Base-by-base conservation (phyloP, 2,113 vertebrate genomes). In the Phasianus colchicus region DNA sequence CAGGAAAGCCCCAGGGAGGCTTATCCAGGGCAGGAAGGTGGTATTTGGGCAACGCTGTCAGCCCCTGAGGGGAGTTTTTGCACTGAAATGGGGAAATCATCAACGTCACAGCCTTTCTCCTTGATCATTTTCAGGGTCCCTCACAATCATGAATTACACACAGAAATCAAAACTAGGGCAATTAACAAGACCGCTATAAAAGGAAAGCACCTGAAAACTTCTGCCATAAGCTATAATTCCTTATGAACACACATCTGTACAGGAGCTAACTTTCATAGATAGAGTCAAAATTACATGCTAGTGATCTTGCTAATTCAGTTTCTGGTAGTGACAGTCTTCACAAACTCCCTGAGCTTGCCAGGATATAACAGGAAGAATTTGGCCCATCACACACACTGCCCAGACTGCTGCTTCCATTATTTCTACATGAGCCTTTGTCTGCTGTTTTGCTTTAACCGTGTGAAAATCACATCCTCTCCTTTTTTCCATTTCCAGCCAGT, bases 361-460 rank as follows among this genome's bases (percentile, higher is more conserved):
- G 47, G 47, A 40, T 93, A 58, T 91, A 90, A 84, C 38, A 50
- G 48, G 36, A 82, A 96, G 77, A 92, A 91, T 95, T 25, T 86
- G 86, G 47, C 40, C 86, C 86, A 88, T 25, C 42, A 25, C 54
- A 36, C 2, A 42, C 20, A 43, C 66, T 72, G 86, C 36, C 55
- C 88, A 86, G 42, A 70, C 20, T 74, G 72, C 57, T 73, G 43
- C 45, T 93, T 71, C 73, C 42, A 72, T 86, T 93, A 67, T 91
- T 96, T 93, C 90, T 34, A 65, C 50, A 83, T 0, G 0, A 91
- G 74, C 67, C 74, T 95, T 94, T 54, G 52, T 69, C 86, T 90
- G n/a, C 60, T 85, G 85, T 83, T 92, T 93, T 83, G 77, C 81
- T 97, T 94, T 95, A 95, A 89, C 40, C 81, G 64, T 57, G 64